A percentile compares a stretch with the other conserved stretches of the same genome.
Evolutionary conservation across 2,888 invertebrate genomes (phyloP).

Genomic region (Timandra comae): DNA sequence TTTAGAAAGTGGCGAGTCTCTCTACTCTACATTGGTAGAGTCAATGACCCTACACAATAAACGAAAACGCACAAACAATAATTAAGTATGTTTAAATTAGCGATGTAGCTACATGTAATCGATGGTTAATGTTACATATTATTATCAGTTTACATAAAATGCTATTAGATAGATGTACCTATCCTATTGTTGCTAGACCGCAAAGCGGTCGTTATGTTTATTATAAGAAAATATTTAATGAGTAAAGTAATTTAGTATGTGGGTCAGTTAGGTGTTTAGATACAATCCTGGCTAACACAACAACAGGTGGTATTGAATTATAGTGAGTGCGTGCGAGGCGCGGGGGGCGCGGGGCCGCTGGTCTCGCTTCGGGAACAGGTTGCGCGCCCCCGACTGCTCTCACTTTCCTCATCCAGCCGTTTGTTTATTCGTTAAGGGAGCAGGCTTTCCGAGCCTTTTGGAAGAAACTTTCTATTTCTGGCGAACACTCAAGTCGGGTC

Average conservation of each 20-base stretch:
- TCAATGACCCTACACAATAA: conserved; percentile 46
- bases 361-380: conserved; percentile 51
- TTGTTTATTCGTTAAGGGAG: conserved; percentile 73
- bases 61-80: conserved; percentile 17
- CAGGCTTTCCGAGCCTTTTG: conserved; percentile 50
- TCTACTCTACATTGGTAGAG: conserved; percentile 45
- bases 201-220: too few species aligned
- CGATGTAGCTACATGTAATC: too few species aligned
- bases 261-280: conserved; percentile 46
- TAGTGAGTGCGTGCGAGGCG: conserved; percentile 16
- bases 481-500: conserved; percentile 63
- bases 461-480: conserved; percentile 74
- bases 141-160: background rate
- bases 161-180: too few species aligned
- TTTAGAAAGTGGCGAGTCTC: conserved; percentile 67
- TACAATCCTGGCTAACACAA: conserved; percentile 24
- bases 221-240: conserved; percentile 29
- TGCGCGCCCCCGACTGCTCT: conserved; percentile 55
- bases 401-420: conserved; percentile 65
- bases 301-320: conserved; percentile 36
- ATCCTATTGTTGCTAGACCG: background rate
- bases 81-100: conserved; percentile 1
- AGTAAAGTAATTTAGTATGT: conserved; percentile 51
- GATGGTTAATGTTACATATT: conserved; percentile 1
- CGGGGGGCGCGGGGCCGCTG: conserved; percentile 20